Evolutionary conservation across 2,888 invertebrate genomes (phyloP), one percentile per base, ranked within the genome.

Genomic region (Drosophila limbata): DNA sequence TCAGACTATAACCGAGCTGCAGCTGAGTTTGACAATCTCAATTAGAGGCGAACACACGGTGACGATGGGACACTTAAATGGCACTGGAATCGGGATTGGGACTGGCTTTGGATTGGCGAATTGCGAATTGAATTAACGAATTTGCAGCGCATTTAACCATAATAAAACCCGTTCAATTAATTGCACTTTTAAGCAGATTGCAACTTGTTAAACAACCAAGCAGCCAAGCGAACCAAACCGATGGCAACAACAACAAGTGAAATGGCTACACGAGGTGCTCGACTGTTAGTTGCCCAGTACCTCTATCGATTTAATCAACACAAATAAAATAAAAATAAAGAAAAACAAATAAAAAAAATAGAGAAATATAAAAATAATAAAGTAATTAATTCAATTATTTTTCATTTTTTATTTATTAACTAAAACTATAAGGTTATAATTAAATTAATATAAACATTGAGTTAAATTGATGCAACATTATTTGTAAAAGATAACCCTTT

Each of bases 161-260:
- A 76, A 79, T 67, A 81, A 77, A 86, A 77, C 53, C 48, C 63
- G 69, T 84, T 88, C 71, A 88, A 84, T 84, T 86, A 88, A 84
- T 84, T 84, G 89, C 81, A 79, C 67, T 84, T 86, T 84, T 84
- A 84, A 84, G 84, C 89, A 84, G 87, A 84, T 84, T 86, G 84
- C 79, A 88, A 69, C 70, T 79, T 85, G 80, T 82, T 79, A 79
- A 81, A 61, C 81, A 81, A 56, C 61, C 21, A 35, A 40, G 25
- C 52, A 67, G 57, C 63, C 39, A 45, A 51, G 10, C 35, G n/a
- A 60, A 10, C 17, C 17, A 17, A 47, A 5, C 44, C 39, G 47
- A 21, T 1, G 4, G 3, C 10, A n/a, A 3, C 17, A 51, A 42
- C 51, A 67, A 63, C 59, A 69, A 51, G 8, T 28, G 25, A 25